Conservation (phyloP, 2,797 vertebrate species). For the Squalus acanthias region DNA sequence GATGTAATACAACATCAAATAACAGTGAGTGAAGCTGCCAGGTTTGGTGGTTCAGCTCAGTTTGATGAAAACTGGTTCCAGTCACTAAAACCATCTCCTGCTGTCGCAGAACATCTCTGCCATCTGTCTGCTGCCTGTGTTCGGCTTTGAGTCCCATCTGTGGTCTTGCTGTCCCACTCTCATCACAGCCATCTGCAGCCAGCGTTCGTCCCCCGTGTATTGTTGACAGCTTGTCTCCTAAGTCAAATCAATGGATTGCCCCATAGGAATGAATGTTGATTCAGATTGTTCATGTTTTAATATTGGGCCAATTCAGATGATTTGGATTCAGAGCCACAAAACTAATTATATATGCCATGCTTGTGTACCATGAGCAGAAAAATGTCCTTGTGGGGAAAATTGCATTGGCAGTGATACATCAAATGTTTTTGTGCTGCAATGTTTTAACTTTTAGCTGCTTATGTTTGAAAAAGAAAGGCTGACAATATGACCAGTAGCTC, state of each 20-base stretch:
- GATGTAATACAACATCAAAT: slow-evolving; percentile 9
- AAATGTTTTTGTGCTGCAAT: too few relatives aligned
- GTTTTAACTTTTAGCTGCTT: background rate
- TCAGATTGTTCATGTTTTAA: slow-evolving; percentile 16
- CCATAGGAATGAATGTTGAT: slow-evolving; percentile 4
- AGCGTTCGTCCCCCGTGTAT: background rate
- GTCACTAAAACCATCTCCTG: slow-evolving; percentile 26
- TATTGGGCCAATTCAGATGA: slow-evolving; percentile 2
- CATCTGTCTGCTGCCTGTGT: slow-evolving; percentile 34
- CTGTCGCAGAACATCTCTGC: slow-evolving; percentile 26
- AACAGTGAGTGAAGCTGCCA: background rate
- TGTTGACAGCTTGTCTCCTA: slow-evolving; percentile 6
- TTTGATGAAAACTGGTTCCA: slow-evolving; percentile 31
- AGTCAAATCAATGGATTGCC: slow-evolving; percentile 20
- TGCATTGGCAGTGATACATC: background rate
- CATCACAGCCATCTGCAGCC: slow-evolving; percentile 26
- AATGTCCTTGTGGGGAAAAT: background rate
- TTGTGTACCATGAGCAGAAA: background rate
- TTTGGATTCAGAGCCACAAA: background rate
- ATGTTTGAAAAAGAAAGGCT: background rate
- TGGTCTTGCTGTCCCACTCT: background rate
- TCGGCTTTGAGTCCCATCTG: slow-evolving; percentile 32
- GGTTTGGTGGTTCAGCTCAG: slow-evolving; percentile 3
- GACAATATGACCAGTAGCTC: background rate
- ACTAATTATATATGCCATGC: background rate